Evolutionary conservation across 2,888 invertebrate species (phyloP).

Genomic region (Philhelius pedissequus): DNA sequence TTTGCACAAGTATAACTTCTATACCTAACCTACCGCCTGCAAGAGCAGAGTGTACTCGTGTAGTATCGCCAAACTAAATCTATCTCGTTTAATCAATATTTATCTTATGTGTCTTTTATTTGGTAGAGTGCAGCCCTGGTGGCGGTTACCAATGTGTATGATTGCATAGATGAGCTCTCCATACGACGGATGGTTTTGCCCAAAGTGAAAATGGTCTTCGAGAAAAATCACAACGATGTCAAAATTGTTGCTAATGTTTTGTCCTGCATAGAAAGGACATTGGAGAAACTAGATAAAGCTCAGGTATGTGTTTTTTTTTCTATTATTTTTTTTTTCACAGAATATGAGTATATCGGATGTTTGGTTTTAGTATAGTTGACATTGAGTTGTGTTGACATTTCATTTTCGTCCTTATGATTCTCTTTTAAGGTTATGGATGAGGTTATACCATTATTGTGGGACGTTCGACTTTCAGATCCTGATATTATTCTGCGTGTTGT

Average conservation of each 20-base stretch:
- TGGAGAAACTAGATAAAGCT: conserved; percentile 90
- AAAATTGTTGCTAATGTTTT: conserved; percentile 89
- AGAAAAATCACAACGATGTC: conserved; percentile 88
- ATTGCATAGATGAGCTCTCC: conserved; percentile 89
- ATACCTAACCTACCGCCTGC: neutral
- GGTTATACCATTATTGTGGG: conserved; percentile 92
- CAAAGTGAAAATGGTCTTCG: conserved; percentile 89
- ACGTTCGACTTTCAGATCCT: conserved; percentile 91
- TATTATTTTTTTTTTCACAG: neutral
- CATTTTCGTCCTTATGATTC: conserved; percentile 32
- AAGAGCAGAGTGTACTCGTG: no score
- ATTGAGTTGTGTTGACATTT: conserved; percentile 27
- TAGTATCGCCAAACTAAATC: no score
- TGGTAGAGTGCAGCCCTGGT: conserved; percentile 91
- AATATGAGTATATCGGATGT: neutral
- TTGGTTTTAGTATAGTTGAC: neutral
- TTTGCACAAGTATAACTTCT: neutral
- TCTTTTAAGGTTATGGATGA: conserved; percentile 86
- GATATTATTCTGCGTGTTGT: conserved; percentile 94
- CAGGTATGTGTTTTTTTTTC: conserved; percentile 79
- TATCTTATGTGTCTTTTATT: conserved; percentile 20
- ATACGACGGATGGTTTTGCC: conserved; percentile 89
- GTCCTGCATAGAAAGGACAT: conserved; percentile 88
- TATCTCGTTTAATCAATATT: conserved; percentile 17
- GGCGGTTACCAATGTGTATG: conserved; percentile 91